Base-by-base conservation (phyloP, 1,140 invertebrate species). In the Lethocerus indicus region DNA sequence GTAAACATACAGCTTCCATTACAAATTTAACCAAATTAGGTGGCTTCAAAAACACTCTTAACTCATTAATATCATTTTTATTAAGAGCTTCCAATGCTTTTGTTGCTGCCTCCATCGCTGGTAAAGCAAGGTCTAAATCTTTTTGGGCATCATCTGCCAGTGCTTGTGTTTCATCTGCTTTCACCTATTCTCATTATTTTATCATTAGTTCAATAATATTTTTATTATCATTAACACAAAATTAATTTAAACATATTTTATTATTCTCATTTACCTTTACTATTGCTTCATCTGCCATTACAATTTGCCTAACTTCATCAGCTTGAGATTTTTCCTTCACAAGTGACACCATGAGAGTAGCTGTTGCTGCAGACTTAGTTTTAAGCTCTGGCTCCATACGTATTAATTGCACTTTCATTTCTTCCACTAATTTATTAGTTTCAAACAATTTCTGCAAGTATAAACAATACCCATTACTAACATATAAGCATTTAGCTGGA, bases 51-150 rank as follows among this genome's bases (percentile, higher is more conserved):
- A 92, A 90, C 0, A 85, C 83, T 58, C 83, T 78, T 6, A 93
- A 65, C 65, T 93, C 89, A 62, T 87, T 84, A 36, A 94, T 87
- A 56, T 93, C 89, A 39, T 76, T 82, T 63, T 92, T 92, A 57
- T 89, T 90, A 0, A 93, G 66, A 1, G 82, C 68, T 61, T 88
- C 83, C 0, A 94, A 67, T 1, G 87, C 85, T 58, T 83, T 81
- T 45, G 83, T 77, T 0, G 88, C 83, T 20, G 81, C 79, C 51
- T 88, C 78, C 52, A 93, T 71, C 0, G 83, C 83, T 1, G 88
- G 88, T 61, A 91, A 70, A 0, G 84, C 87, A 14, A 82, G 74
- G 49, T 84, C 82, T 24, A 92, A 68, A 65, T 91, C 87, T 51
- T 76, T 76, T 59, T 87, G 80, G 1, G 88, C 87, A 60, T 92